These are phyloP conservation scores for Drosophila nikananu DNA, from an alignment of 1,140 invertebrate species.

Conservation along the genomic window DNA sequence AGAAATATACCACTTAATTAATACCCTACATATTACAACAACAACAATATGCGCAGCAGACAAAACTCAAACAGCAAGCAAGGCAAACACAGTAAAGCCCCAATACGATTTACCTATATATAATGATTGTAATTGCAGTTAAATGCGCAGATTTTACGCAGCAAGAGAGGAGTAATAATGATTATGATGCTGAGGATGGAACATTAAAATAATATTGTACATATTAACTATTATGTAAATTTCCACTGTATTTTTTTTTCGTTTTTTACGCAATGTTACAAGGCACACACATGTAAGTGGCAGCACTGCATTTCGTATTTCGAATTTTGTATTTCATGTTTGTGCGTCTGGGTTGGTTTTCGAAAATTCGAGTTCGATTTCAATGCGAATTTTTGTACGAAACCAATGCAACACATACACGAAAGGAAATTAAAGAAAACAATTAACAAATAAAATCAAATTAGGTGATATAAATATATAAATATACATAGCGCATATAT, in stretches of 20 bases:
- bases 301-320: conserved; percentile 62
- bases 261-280: conserved; percentile 63
- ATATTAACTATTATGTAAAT: conserved; percentile 83
- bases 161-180: conserved; percentile 26
- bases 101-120: conserved; percentile 41
- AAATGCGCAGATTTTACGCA: conserved; percentile 44
- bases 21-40: conserved; percentile 40
- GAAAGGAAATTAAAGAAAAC: conserved; percentile 24
- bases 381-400: conserved; percentile 1
- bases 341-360: conserved; percentile 16
- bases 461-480: conserved; percentile 55
- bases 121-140: conserved; percentile 60
- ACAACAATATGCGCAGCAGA: conserved; percentile 60
- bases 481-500: conserved; percentile 42
- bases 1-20: conserved; percentile 68
- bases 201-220: conserved; percentile 57
- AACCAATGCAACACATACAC: background rate
- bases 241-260: conserved; percentile 65
- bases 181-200: conserved; percentile 2
- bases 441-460: conserved; percentile 48
- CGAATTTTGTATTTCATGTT: conserved; percentile 31
- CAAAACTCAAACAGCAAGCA: conserved; percentile 28
- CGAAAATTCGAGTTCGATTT: background rate
- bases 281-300: conserved; percentile 57
- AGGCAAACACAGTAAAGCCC: background rate